Evolutionary conservation across 1,140 invertebrate species (phyloP).

Genomic region (Apis florea): DNA sequence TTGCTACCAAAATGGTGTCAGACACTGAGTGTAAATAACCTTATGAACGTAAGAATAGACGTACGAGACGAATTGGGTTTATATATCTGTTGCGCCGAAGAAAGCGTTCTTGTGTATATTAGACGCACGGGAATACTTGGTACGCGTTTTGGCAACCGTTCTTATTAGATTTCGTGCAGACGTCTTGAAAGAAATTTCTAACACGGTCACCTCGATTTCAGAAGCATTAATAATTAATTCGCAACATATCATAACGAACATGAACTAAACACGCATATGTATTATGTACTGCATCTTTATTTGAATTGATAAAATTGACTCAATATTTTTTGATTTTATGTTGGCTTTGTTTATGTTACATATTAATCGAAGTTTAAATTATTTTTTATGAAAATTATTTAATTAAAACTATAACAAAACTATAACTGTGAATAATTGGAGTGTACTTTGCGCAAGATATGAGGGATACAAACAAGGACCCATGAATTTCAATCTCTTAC

Average conservation of each 20-base stretch:
- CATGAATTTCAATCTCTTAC: background rate
- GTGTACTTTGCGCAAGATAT: background rate
- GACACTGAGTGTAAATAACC: conserved; percentile 66
- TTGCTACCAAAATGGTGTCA: conserved; percentile 65
- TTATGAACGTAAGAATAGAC: conserved; percentile 67
- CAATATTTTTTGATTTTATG: too few relatives aligned
- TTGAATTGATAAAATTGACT: background rate
- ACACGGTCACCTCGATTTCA: conserved; percentile 11
- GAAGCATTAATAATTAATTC: background rate
- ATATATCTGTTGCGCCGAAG: conserved; percentile 43
- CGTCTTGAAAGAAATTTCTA: background rate
- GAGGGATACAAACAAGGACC: background rate
- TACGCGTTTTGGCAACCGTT: conserved; percentile 6
- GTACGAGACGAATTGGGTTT: conserved; percentile 62
- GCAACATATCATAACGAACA: background rate
- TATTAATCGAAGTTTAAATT: too few relatives aligned
- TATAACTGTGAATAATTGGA: background rate
- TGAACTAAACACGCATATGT: background rate
- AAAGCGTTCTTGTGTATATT: conserved; percentile 39
- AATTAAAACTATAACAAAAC: too few relatives aligned
- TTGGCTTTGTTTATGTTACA: too few relatives aligned
- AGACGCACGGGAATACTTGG: conserved; percentile 6
- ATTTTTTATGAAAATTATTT: background rate
- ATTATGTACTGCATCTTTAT: too few relatives aligned
- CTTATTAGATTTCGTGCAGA: background rate